Percentiles rank a stretch among this genome's conserved stretches.
These are phyloP conservation scores for Heliconius cydno DNA, from an alignment of 2,888 invertebrate genomes.

Conservation along the genomic window DNA sequence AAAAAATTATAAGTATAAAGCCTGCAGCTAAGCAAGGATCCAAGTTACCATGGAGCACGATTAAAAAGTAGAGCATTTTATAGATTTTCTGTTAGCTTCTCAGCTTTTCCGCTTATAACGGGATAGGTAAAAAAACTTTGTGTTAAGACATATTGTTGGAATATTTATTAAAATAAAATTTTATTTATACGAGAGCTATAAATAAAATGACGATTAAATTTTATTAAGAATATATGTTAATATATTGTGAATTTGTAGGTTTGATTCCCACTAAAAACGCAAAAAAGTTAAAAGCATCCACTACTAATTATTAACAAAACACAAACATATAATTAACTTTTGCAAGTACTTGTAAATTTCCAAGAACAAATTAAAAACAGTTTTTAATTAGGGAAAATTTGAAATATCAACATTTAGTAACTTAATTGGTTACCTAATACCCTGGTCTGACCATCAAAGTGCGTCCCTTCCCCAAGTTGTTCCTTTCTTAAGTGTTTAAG, in stretches of 20 bases:
- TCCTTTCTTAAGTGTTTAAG: constrained; percentile 31
- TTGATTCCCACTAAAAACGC: not conserved
- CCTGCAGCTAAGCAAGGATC: constrained; percentile 18
- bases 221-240: no score
- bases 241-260: no score
- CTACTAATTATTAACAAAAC: not conserved
- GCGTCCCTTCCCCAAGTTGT: constrained; percentile 12
- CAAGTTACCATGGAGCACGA: not conserved
- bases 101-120: not conserved
- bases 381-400: constrained; percentile 16
- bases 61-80: not conserved
- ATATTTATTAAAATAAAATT: no score
- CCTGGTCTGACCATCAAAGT: constrained; percentile 19
- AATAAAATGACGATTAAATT: no score
- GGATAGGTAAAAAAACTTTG: no score
- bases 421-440: constrained; percentile 24
- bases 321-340: not conserved
- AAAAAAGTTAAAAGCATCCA: not conserved
- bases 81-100: not conserved
- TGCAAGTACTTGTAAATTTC: not conserved
- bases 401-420: constrained; percentile 14
- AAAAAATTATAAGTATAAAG: constrained; percentile 37
- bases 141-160: no score
- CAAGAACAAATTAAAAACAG: not conserved
- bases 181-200: no score